phyloP scores from a whole-genome alignment of 2,797 vertebrate species.

The Sparidentex hasta region DNA sequence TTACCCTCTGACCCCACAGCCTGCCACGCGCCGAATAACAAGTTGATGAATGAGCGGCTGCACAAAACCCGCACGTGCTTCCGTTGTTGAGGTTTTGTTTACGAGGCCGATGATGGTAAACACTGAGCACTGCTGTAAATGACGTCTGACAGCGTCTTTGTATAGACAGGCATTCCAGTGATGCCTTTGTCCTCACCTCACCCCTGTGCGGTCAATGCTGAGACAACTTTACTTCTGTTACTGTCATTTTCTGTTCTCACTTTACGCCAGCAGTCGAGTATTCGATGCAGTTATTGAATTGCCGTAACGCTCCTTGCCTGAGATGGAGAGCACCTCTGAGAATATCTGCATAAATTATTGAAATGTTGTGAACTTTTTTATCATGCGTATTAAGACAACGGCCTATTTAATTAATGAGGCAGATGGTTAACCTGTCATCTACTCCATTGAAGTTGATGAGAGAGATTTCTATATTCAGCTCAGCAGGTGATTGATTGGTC shows the following conservation, averaged over 20 bases:
- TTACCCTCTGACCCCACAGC: constrained; percentile 55
- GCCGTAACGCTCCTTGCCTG: neutral
- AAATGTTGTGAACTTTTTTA: neutral
- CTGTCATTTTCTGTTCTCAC: neutral
- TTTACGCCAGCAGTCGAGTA: no score
- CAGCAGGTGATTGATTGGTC: neutral
- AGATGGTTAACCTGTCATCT: neutral
- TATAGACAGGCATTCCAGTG: neutral
- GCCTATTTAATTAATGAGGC: neutral
- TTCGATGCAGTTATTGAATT: neutral
- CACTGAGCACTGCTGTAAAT: constrained; percentile 2
- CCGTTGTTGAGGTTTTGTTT: constrained; percentile 40
- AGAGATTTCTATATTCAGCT: neutral
- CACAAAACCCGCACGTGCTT: constrained; percentile 21
- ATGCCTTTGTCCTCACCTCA: neutral
- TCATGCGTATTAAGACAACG: neutral
- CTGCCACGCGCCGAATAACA: constrained; percentile 55
- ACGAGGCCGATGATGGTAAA: constrained; percentile 9
- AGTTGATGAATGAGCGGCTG: constrained; percentile 63
- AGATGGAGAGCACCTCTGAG: neutral
- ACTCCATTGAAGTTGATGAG: neutral
- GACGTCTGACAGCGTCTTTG: neutral
- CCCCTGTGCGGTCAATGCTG: neutral
- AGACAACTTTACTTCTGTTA: neutral
- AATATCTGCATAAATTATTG: neutral